Evolutionary conservation across 2,888 invertebrate species (phyloP), one percentile per base, ranked within the genome.

Genomic region (Augochlorella aurata): DNA sequence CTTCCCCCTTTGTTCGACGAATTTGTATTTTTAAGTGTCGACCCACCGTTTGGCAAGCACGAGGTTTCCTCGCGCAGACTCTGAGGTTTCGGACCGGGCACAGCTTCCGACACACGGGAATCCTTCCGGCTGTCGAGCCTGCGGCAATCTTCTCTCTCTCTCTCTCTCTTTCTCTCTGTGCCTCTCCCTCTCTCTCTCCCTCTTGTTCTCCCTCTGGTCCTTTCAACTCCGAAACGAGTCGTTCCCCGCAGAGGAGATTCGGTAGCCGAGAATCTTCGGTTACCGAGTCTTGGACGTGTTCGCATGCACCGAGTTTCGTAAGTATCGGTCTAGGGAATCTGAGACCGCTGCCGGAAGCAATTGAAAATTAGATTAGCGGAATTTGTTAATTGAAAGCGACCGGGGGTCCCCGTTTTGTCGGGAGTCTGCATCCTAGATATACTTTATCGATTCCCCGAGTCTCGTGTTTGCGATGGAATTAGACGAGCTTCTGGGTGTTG

Each of bases 21-120:
- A 91, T 92, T 91, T 92, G 91, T 92, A 91, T 91, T 91, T 90
- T 89, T 85, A 89, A 90, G 90, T 80, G 88, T 84, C 85, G 83
- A 80, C 88, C 88, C 82, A 82, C 79, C 89, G 89, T 88, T 91
- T 91, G 87, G 88, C 89, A 89, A 90, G 88, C 87, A 84, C 82
- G 89, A 89, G 90, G 90, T 89, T 89, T 81, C 78, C n/a, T 66
- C 44, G 54, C 75, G 73, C 67, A 50, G 76, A 76, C 66, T 67
- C 74, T 85, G 88, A 88, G 87, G 89, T 88, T 90, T 90, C 85
- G 18, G 83, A 69, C 77, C n/a, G 77, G 74, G 65, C 54, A 21
- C 73, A 72, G 74, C 79, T 84, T 81, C 74, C 76, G 50, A 81
- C 81, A 68, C 14, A 73, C 63, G 63, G 38, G 38, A 24, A 58